Percentiles rank a stretch among this genome's conserved stretches.
Evolutionary conservation across 1,140 invertebrate species (phyloP).

Genomic region (Tenebrio molitor): DNA sequence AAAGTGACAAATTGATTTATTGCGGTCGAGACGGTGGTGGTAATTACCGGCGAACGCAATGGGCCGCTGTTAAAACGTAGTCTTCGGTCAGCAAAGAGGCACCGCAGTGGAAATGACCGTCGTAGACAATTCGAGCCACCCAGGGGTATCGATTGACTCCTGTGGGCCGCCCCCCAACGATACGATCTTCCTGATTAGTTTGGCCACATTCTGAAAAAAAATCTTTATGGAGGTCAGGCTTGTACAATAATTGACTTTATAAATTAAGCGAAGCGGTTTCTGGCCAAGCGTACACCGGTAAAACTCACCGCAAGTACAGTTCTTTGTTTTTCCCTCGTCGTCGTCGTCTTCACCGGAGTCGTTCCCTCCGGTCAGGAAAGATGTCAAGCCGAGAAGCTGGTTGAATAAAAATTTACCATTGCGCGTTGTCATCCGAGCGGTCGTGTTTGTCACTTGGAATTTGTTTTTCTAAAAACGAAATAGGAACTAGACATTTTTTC

Average conservation of each 20-base stretch:
- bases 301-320: conserved; percentile 75
- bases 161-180: conserved; percentile 82
- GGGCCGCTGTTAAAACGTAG: conserved; percentile 77
- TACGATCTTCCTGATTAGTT: conserved; percentile 79
- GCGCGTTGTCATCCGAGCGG: conserved; percentile 47
- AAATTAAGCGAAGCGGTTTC: neutral
- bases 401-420: conserved; percentile 74
- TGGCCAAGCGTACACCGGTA: neutral
- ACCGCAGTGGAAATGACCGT: conserved; percentile 91
- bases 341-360: conserved; percentile 67
- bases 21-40: too few relatives aligned
- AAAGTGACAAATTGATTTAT: too few relatives aligned
- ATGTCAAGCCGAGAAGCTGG: conserved; percentile 72
- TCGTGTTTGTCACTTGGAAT: conserved; percentile 10
- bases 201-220: conserved; percentile 76
- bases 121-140: conserved; percentile 86
- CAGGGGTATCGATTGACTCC: conserved; percentile 88
- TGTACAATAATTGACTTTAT: neutral
- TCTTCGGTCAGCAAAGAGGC: conserved; percentile 84
- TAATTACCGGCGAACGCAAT: conserved; percentile 76
- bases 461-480: conserved; percentile 25
- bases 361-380: conserved; percentile 66
- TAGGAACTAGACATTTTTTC: neutral
- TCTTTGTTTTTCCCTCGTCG: conserved; percentile 67
- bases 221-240: conserved; percentile 40